phyloP scores from a whole-genome alignment of 2,797 vertebrate species.

The Mionectes olivaceus region DNA sequence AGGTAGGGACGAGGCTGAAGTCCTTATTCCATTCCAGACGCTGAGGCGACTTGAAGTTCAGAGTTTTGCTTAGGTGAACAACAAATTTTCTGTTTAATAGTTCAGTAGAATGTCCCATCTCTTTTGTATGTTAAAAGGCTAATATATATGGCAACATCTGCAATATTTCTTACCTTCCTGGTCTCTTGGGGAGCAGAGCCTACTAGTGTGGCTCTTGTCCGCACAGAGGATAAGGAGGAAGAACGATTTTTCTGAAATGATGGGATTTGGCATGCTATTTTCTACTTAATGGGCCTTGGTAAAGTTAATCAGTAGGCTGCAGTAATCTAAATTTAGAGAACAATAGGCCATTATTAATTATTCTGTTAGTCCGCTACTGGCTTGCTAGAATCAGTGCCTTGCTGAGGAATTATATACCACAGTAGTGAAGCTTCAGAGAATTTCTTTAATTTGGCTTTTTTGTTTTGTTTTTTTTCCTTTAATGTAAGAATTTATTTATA shows the following conservation, averaged over 20 bases:
- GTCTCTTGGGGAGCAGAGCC: background rate
- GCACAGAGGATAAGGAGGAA: background rate
- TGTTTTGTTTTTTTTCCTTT: background rate
- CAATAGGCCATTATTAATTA: background rate
- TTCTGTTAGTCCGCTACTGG: background rate
- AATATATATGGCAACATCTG: fast-evolving
- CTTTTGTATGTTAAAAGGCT: background rate
- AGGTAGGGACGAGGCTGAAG: background rate
- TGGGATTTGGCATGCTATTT: background rate
- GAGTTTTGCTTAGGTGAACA: background rate
- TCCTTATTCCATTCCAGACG: background rate
- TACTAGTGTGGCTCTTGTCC: background rate
- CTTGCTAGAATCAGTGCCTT: background rate
- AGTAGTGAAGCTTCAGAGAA: background rate
- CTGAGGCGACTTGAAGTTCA: background rate
- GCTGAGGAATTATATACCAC: background rate
- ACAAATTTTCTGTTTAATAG: background rate
- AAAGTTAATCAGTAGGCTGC: background rate
- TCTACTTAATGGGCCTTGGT: background rate
- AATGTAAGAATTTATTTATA: background rate
- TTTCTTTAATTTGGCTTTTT: background rate
- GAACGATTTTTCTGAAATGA: background rate
- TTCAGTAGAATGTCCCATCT: background rate
- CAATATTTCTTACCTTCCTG: background rate
- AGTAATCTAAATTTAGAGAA: background rate